These are phyloP conservation scores for Forbesichthys agassizii DNA, from an alignment of 2,113 vertebrate genomes.

Conservation along the genomic window DNA sequence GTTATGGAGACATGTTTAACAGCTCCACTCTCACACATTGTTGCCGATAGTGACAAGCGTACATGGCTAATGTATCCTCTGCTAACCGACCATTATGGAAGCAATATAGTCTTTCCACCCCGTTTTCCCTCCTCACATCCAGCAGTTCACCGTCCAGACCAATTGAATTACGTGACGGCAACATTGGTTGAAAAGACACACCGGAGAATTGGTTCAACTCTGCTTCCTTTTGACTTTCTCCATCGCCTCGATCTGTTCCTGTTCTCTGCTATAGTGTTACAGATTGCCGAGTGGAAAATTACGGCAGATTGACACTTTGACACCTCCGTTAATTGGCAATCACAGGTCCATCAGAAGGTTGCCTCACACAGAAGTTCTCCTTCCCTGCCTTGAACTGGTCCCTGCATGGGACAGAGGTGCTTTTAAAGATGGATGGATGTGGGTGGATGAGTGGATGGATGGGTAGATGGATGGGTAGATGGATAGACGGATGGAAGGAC, in stretches of 20 bases:
- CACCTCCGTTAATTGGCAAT: conserved; percentile 71
- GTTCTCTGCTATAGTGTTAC: conserved; percentile 48
- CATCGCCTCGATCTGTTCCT: conserved; percentile 4
- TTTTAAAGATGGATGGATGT: conserved; percentile 3
- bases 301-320: conserved; percentile 72
- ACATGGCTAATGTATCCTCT: conserved; percentile 41
- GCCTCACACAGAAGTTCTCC: conserved; percentile 47
- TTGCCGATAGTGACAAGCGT: conserved; percentile 17
- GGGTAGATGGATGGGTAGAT: no score
- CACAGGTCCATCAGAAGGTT: conserved; percentile 48
- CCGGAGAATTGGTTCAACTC: conserved; percentile 58
- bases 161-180: conserved; percentile 61
- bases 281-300: conserved; percentile 66
- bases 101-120: conserved; percentile 14
- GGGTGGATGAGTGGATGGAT: no score
- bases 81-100: conserved; percentile 41
- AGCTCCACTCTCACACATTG: background rate
- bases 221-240: conserved; percentile 25
- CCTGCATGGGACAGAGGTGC: conserved; percentile 12
- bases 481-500: no score
- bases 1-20: background rate
- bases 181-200: conserved; percentile 49
- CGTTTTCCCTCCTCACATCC: conserved; percentile 3
- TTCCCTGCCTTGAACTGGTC: conserved; percentile 23
- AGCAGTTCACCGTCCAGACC: conserved; percentile 24